phyloP scores from a whole-genome alignment of 2,888 invertebrate genomes.

The Patella depressa region DNA sequence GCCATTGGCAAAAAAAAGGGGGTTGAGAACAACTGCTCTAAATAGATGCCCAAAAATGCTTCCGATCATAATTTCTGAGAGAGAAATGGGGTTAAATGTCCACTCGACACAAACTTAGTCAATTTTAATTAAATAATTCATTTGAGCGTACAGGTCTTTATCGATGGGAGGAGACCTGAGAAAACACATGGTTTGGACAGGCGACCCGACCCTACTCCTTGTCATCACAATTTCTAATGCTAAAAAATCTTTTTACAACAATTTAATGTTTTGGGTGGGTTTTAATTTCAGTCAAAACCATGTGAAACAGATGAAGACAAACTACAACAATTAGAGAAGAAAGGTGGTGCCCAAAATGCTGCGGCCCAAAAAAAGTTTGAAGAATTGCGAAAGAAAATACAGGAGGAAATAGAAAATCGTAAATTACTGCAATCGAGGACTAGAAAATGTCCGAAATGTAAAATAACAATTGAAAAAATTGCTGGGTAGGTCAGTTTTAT shows the following conservation, averaged over 20 bases:
- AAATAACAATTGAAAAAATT: slow-evolving; percentile 45
- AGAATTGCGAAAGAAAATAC: slow-evolving; percentile 22
- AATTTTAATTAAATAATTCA: no score
- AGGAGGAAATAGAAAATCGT: slow-evolving; percentile 22
- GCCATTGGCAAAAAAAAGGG: no score
- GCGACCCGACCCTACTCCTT: no score
- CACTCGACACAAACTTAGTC: no score
- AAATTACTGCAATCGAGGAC: slow-evolving; percentile 30
- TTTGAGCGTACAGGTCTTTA: no score
- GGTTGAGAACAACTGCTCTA: no score
- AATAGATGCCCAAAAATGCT: no score
- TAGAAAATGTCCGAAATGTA: slow-evolving; percentile 47
- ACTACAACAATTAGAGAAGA: slow-evolving; percentile 12
- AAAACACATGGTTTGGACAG: no score
- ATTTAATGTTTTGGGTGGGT: background rate
- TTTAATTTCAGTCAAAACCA: slow-evolving; percentile 33
- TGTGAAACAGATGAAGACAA: slow-evolving; percentile 30
- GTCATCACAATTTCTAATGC: background rate
- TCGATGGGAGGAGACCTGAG: no score
- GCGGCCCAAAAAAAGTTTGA: slow-evolving; percentile 19
- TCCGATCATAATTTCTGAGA: no score
- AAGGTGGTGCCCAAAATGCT: background rate
- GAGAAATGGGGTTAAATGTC: no score
- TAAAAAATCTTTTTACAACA: background rate
- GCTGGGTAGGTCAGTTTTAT: slow-evolving; percentile 40